Conservation (phyloP, 2,113 vertebrate species). For the Cervus canadensis region DNA sequence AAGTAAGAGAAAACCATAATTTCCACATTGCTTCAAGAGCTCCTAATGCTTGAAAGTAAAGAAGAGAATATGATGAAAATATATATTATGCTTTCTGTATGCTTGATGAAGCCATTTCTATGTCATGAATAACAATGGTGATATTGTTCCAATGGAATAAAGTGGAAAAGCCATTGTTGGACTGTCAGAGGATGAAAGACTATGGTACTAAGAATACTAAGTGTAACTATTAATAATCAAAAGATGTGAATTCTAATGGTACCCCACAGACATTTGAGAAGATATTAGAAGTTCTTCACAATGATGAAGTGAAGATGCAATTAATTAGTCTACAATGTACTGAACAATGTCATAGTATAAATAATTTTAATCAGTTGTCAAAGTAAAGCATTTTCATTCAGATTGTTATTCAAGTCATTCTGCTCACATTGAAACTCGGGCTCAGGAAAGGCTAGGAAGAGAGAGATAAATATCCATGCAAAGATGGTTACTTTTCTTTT, state of each 20-base stretch:
- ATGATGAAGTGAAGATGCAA: slow-evolving; percentile 54
- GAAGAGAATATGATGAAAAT: neutral
- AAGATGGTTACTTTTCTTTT: neutral
- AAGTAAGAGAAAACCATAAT: neutral
- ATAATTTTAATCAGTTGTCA: slow-evolving; percentile 60
- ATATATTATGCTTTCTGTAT: neutral
- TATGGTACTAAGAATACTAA: neutral
- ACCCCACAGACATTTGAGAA: slow-evolving; percentile 61
- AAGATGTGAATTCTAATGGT: slow-evolving; percentile 58
- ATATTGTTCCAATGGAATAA: neutral
- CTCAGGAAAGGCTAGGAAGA: neutral
- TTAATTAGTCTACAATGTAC: slow-evolving; percentile 63
- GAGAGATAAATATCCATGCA: slow-evolving; percentile 31
- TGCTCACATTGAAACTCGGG: slow-evolving; percentile 51
- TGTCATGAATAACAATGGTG: slow-evolving; percentile 10
- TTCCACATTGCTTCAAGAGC: neutral
- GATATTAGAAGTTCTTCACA: slow-evolving; percentile 61
- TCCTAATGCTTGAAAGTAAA: neutral
- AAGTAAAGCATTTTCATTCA: slow-evolving; percentile 49
- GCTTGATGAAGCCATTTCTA: slow-evolving; percentile 21
- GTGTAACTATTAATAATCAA: slow-evolving; percentile 64
- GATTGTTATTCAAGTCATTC: neutral
- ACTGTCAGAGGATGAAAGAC: slow-evolving; percentile 13
- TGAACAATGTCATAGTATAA: slow-evolving; percentile 22
- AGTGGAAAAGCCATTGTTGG: slow-evolving; percentile 4